Base-by-base conservation (phyloP, 1,140 invertebrate species). In the Steinernema khuongi region DNA sequence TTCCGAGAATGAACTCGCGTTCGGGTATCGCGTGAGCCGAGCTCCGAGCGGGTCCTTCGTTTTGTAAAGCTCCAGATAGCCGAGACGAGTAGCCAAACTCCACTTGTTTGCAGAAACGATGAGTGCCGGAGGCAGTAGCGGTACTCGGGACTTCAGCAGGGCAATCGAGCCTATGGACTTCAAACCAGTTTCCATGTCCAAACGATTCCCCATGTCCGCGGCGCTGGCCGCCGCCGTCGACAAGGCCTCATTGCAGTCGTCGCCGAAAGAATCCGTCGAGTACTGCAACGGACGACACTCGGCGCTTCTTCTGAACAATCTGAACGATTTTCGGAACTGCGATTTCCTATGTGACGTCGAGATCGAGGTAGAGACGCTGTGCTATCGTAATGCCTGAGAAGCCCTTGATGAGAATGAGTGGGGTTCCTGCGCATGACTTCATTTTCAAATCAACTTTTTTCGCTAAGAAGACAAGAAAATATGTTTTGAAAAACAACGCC, bases 311-410 rank as follows among this genome's bases (percentile, higher is more conserved):
- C 29, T 72, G 2, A 72, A 31, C 44, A 72, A 67, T 17, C 44
- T 74, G 71, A 70, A 31, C 32, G 67, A 32, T n/a, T 74, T 74
- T 41, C 70, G 70, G 1, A 17, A 17, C 4, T 2, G 32, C 1
- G 67, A 74, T 30, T 60, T 31, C 70, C 44, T 74, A 22, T 74
- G 72, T 31, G 72, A 74, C 36, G 70, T 74, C 17, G 72, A 74
- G 43, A 22, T 74, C 33, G 70, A 74, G 41, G 72, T 74, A 26
- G 71, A 17, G 26, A 26, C 50, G 19, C 19, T 41, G 50, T n/a
- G 17, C 4, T 72, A 18, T n/a, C 33, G 33, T 31, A 72, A 70
- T 71, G 7, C 71, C n/a, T 18, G 76, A 69, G 68, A 60, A 17
- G 7, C n/a, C n/a, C n/a, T n/a, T n/a, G n/a, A n/a, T n/a, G n/a